phyloP scores from a whole-genome alignment of 1,140 invertebrate genomes.

The Drosophila ogumai region DNA sequence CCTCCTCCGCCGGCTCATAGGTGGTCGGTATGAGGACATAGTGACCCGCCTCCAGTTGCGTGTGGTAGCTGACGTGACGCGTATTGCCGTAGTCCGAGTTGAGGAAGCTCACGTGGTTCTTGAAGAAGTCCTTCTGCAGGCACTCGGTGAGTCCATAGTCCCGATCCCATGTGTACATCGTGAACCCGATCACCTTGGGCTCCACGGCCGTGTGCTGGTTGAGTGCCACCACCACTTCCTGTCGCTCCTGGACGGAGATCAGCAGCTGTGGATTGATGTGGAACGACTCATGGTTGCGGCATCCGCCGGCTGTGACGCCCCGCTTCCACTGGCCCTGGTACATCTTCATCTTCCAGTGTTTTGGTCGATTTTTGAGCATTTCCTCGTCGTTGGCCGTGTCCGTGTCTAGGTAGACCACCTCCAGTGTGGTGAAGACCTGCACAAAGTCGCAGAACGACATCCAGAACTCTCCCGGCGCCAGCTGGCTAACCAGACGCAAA shows the following conservation, averaged over 20 bases:
- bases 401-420: conserved; percentile 94
- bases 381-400: conserved; percentile 94
- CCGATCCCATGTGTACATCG: conserved; percentile 90
- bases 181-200: conserved; percentile 97
- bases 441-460: conserved; percentile 94
- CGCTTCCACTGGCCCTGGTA: conserved; percentile 95
- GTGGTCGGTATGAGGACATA: conserved; percentile 96
- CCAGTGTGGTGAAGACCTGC: conserved; percentile 92
- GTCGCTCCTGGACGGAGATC: conserved; percentile 91
- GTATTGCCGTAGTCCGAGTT: conserved; percentile 97
- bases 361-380: conserved; percentile 90
- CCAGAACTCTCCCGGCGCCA: conserved; percentile 93
- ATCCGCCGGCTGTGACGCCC: conserved; percentile 95
- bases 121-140: conserved; percentile 92
- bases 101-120: conserved; percentile 93
- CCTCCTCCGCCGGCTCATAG: conserved; percentile 96
- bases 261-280: conserved; percentile 97
- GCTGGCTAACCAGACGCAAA: conserved; percentile 89
- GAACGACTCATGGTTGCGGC: conserved; percentile 95
- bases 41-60: conserved; percentile 92
- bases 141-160: conserved; percentile 85
- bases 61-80: conserved; percentile 93
- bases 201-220: conserved; percentile 97
- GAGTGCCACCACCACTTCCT: conserved; percentile 94
- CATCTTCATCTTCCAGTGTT: conserved; percentile 93